phyloP scores from a whole-genome alignment of 2,888 invertebrate genomes.

The Hecatera dysodea region DNA sequence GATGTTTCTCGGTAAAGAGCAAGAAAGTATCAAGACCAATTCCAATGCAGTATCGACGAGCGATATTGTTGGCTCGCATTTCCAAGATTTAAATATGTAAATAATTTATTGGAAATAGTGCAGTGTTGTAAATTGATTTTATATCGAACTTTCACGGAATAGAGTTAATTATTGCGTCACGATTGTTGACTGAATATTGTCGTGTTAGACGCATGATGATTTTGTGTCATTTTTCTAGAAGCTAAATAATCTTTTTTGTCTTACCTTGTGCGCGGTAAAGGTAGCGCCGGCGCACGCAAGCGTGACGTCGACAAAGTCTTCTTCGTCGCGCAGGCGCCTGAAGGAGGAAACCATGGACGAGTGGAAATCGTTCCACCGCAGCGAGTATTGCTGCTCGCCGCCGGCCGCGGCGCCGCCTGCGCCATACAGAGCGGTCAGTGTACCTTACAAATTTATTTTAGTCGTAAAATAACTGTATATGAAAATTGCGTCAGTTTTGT shows the following conservation, averaged over 20 bases:
- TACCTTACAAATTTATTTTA: constrained; percentile 62
- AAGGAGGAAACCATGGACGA: constrained; percentile 97
- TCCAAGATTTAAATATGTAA: constrained; percentile 53
- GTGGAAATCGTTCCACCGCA: constrained; percentile 98
- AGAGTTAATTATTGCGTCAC: constrained; percentile 3
- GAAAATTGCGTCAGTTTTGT: background rate
- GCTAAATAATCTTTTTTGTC: background rate
- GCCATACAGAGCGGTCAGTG: constrained; percentile 62
- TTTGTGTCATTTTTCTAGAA: background rate
- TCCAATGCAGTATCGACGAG: constrained; percentile 35
- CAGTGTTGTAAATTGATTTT: constrained; percentile 31
- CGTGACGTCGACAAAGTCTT: constrained; percentile 98
- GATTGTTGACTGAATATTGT: background rate
- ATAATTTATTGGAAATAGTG: constrained; percentile 50
- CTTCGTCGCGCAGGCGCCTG: constrained; percentile 96
- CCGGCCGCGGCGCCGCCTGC: constrained; percentile 86
- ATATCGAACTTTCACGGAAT: constrained; percentile 25
- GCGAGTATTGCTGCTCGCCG: constrained; percentile 96
- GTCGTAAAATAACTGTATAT: constrained; percentile 55
- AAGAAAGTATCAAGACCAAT: constrained; percentile 42
- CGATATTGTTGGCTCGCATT: constrained; percentile 39
- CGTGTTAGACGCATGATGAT: too few species aligned
- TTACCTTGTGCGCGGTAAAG: constrained; percentile 96
- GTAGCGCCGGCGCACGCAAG: constrained; percentile 97
- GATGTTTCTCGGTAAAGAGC: constrained; percentile 41